These are phyloP conservation scores for Orthosia gothica DNA, from an alignment of 2,888 invertebrate species.

Conservation along the genomic window DNA sequence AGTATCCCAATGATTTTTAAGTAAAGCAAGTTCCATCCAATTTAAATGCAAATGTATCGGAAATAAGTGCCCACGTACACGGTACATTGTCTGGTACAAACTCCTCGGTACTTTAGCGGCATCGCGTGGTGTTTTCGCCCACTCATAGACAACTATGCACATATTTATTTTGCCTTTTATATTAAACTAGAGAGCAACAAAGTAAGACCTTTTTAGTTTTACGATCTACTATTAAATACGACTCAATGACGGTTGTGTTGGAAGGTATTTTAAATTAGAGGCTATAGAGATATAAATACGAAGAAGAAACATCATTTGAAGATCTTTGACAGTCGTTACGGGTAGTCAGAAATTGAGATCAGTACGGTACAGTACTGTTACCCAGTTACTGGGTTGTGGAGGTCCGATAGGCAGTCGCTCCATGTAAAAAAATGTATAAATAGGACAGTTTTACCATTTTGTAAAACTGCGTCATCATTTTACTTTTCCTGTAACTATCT, in stretches of 20 bases:
- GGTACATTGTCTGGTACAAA: conserved; percentile 52
- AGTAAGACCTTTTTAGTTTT: conserved; percentile 34
- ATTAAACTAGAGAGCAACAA: conserved; percentile 38
- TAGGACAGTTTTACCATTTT: background rate
- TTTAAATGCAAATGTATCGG: conserved; percentile 68
- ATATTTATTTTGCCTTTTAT: conserved; percentile 64
- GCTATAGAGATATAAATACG: too few relatives aligned
- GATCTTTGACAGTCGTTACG: too few relatives aligned
- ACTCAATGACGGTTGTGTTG: conserved; percentile 4
- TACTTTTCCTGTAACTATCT: background rate
- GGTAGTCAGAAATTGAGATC: too few relatives aligned
- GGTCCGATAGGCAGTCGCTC: too few relatives aligned
- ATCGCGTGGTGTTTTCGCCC: conserved; percentile 68
- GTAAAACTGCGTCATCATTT: background rate
- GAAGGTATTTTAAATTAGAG: conserved; percentile 1
- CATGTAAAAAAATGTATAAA: too few relatives aligned
- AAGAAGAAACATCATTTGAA: too few relatives aligned
- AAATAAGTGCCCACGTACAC: conserved; percentile 51
- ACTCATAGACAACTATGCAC: conserved; percentile 67
- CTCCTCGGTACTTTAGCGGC: conserved; percentile 48
- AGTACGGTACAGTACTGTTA: too few relatives aligned
- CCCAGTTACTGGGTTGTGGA: too few relatives aligned
- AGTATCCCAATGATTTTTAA: conserved; percentile 33
- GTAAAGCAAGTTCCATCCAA: conserved; percentile 57
- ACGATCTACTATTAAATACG: conserved; percentile 21